phyloP scores from a whole-genome alignment of 2,797 vertebrate species.

The Paguma larvata region DNA sequence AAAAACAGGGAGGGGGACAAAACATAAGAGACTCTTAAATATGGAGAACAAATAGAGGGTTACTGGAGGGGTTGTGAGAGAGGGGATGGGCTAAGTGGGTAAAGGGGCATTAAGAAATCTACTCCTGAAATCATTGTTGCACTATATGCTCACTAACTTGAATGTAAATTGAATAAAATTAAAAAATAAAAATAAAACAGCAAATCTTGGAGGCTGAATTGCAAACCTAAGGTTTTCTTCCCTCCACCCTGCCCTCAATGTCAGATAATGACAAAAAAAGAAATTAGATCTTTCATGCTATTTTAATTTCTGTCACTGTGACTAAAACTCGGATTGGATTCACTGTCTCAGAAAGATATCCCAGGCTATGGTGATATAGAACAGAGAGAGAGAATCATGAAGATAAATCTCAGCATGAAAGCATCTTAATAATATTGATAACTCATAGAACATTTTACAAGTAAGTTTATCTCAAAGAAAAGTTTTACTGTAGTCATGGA shows the following conservation, averaged over 20 bases:
- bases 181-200: neutral
- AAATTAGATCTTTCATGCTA: slow-evolving; percentile 18
- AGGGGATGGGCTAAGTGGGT: no score
- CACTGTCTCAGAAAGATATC: neutral
- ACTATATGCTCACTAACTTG: no score
- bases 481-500: neutral
- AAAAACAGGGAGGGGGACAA: no score
- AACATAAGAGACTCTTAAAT: no score
- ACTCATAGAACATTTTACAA: slow-evolving; percentile 5
- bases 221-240: neutral
- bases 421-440: neutral
- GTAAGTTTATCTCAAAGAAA: slow-evolving; percentile 7
- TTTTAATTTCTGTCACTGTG: slow-evolving; percentile 49
- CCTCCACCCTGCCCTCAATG: neutral
- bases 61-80: no score
- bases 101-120: no score
- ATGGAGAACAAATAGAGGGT: no score
- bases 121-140: no score
- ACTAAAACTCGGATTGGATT: slow-evolving; percentile 13
- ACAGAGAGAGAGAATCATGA: neutral
- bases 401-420: neutral
- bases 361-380: neutral
- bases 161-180: no score
- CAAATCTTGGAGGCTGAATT: neutral
- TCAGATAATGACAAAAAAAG: slow-evolving; percentile 14